Base-by-base conservation (phyloP, 2,888 invertebrate species). In the Cancer borealis region DNA sequence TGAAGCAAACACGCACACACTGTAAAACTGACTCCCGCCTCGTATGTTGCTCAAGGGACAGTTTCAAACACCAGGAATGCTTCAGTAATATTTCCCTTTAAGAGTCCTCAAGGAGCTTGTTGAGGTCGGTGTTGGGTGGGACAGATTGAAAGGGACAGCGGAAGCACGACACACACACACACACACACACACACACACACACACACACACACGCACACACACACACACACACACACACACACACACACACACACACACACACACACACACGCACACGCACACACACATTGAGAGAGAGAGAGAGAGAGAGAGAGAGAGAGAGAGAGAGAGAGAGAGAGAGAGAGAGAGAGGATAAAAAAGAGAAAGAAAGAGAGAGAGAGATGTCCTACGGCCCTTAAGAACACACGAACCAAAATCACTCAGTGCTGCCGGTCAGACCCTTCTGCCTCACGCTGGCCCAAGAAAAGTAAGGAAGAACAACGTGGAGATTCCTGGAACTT, bases 181-280 rank as follows among this genome's bases (percentile, higher is more conserved):
- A n/a, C 6, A 4, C n/a, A 21, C 3, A n/a, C 66, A 66, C n/a
- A 90, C 49, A 60, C 90, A 49, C 90, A 90, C 49, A 90, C 90
- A 90, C 49, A 49, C 49, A 49, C 60, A 91, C 91, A 91, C 91
- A 60, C 60, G 66, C 91, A 54, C 54, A 60, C 66, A 54, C 54
- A 66, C 54, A 54, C 91, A 66, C 91, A 91, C 39, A 91, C 39
- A 60, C 91, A 54, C 54, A 60, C 66, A 90, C 49, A 90, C 39
- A 54, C 49, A 90, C 54, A 90, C 49, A 90, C 30, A 90, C 49
- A 54, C 90, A 90, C 30, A 90, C 47, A 90, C 47, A 90, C 90
- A 90, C 54, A 54, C n/a, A 90, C 47, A 54, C n/a, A 90, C 49
- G n/a, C 47, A 54, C n/a, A 26, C n/a, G n/a, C 26, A 54, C 5